Base-by-base conservation (phyloP, 2,797 vertebrate species). In the Phataginus tricuspis region DNA sequence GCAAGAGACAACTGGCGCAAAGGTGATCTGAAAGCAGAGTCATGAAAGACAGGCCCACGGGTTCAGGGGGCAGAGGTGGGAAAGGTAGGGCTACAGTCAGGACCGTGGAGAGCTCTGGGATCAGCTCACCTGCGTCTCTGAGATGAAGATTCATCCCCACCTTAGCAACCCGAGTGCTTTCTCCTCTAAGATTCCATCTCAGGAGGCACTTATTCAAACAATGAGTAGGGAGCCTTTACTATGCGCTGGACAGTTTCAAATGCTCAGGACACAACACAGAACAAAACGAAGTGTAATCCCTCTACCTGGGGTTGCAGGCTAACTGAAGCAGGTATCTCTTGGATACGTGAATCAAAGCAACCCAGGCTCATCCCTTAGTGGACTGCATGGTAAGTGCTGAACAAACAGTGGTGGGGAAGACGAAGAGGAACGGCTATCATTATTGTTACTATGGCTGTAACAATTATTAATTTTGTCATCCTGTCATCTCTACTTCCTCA, bases 31-130 rank as follows among this genome's bases (percentile, higher is more conserved):
- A 69, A 72, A 25, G 10, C 3, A 4, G 34, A 51, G 4, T 42
- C 6, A 1, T 14, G 42, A 31, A 27, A 78, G 21, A 49, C 21
- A 61, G n/a, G 29, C 13, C 12, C 5, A 16, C 4, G n/a, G 0
- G 16, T 15, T 74, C 27, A 7, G 4, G 39, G 21, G 15, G 69
- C 6, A 49, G 31, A 51, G 21, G 0, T 7, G 63, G 75, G 66
- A 16, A 0, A 1, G 7, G 21, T 23, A 51, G 21, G 15, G 5
- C 13, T 13, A 45, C 7, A 4, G 25, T 0, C 1, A 59, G 69
- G 1, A 27, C 15, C 13, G 21, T 0, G 1, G 27, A 8, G 27
- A n/a, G 25, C 9, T 77, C 77, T 88, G 45, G 19, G 27, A 27
- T 75, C 27, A 29, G 19, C 49, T 2, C 18, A 15, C 19, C n/a